These are phyloP conservation scores for Misgurnus mizolepis DNA, from an alignment of 2,113 vertebrate species.

Conservation along the genomic window DNA sequence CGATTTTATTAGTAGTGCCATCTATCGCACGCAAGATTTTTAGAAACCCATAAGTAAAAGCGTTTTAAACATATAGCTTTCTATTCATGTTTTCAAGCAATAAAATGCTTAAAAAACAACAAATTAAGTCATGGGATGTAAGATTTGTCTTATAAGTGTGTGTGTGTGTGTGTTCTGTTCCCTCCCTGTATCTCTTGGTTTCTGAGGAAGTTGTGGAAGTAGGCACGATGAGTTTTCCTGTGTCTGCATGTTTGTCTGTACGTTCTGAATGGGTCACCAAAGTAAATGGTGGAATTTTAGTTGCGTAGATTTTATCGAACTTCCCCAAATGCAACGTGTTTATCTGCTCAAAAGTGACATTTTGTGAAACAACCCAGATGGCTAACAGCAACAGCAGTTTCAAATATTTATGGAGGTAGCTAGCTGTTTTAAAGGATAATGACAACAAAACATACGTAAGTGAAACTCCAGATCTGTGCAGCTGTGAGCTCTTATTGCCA, in stretches of 20 bases:
- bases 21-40: background rate
- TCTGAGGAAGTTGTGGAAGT: conserved; percentile 49
- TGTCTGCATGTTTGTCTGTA: background rate
- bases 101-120: no score
- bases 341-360: conserved; percentile 8
- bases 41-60: no score
- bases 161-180: conserved; percentile 21
- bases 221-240: conserved; percentile 28
- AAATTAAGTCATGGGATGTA: background rate
- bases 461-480: conserved; percentile 21
- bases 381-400: background rate
- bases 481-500: background rate
- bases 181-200: conserved; percentile 40
- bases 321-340: background rate
- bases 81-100: no score
- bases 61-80: no score
- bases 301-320: background rate
- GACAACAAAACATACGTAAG: conserved; percentile 7
- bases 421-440: conserved; percentile 10
- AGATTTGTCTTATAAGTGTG: background rate
- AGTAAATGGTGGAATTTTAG: conserved; percentile 1
- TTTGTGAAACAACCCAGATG: conserved; percentile 14
- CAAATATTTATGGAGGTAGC: conserved; percentile 21
- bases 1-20: background rate
- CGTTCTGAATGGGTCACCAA: background rate